Evolutionary conservation across 2,797 vertebrate species (phyloP), one percentile per base, ranked within the genome.

Genomic region (Ara ararauna): DNA sequence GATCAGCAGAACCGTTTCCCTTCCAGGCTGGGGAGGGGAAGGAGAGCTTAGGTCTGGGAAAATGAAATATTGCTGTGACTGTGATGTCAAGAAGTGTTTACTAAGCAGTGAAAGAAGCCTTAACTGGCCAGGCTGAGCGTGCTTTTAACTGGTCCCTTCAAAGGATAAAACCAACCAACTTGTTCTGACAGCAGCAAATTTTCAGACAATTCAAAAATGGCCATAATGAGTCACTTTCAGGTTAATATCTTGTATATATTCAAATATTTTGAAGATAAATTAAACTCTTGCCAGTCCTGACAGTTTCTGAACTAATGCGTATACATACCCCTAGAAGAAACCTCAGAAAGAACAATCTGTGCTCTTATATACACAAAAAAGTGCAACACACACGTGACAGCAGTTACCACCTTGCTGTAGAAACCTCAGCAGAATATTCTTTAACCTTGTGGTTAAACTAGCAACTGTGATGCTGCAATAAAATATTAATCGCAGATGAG

Each of bases 111-210:
- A 79, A 70, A 34, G 56, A 76, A 90, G 68, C 56, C 32, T 26
- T 85, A 92, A 91, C 53, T 30, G 87, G 61, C 56, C 60, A 62
- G 80, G 77, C 64, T 82, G 51, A 93, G 54, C 62, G n/a, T 68
- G 56, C 48, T 87, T 93, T 91, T 81, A 82, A 74, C 47, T 2
- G 2, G 11, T 67, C 47, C 48, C 74, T 87, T 42, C 14, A 58
- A 79, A 87, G 64, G 67, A 91, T 93, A 83, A 93, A 87, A 92
- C 67, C 48, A 87, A 93, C 36, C 32, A 62, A 85, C 77, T 73
- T 82, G 71, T 87, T 38, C 62, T 10, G 44, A 87, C 71, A 96
- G 74, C 83, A 90, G 56, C 22, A 38, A 22, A 70, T 79, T 73
- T 85, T 73, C 77, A 93, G 48, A 68, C 66, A 65, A 83, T 68